Evolutionary conservation across 2,113 vertebrate genomes (phyloP).

Genomic region (Phalacrocorax carbo): DNA sequence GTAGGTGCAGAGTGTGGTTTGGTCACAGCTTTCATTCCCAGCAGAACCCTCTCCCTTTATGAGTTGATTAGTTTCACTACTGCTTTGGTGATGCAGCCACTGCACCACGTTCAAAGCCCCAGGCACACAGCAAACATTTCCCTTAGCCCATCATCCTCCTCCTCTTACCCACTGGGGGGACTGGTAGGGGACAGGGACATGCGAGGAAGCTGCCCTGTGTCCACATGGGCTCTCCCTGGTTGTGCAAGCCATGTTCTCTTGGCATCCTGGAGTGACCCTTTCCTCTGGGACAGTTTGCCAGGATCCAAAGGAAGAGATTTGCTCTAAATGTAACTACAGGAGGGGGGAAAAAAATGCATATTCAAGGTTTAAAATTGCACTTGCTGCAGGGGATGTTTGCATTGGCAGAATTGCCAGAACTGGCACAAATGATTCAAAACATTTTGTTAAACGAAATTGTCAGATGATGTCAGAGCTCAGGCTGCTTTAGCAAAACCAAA

Average conservation of each 20-base stretch:
- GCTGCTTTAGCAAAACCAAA: constrained; percentile 6
- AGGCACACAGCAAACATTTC: background rate
- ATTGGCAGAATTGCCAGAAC: background rate
- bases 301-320: background rate
- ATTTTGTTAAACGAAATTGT: constrained; percentile 54
- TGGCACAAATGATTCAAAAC: constrained; percentile 25
- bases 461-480: constrained; percentile 43
- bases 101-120: fast-evolving
- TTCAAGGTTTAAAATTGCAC: constrained; percentile 20
- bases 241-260: background rate
- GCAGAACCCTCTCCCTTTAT: background rate
- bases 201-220: background rate
- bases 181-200: background rate
- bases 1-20: background rate
- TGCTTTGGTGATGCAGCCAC: background rate
- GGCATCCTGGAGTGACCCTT: background rate
- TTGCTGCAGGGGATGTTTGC: constrained; percentile 55
- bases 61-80: background rate
- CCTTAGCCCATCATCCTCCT: background rate
- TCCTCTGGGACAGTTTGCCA: background rate
- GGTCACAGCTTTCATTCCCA: background rate
- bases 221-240: background rate
- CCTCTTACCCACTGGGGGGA: background rate
- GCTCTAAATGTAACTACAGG: background rate
- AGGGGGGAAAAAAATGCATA: background rate